Evolutionary conservation across 1,140 invertebrate genomes (phyloP).

Genomic region (Vollenhovia emeryi): DNA sequence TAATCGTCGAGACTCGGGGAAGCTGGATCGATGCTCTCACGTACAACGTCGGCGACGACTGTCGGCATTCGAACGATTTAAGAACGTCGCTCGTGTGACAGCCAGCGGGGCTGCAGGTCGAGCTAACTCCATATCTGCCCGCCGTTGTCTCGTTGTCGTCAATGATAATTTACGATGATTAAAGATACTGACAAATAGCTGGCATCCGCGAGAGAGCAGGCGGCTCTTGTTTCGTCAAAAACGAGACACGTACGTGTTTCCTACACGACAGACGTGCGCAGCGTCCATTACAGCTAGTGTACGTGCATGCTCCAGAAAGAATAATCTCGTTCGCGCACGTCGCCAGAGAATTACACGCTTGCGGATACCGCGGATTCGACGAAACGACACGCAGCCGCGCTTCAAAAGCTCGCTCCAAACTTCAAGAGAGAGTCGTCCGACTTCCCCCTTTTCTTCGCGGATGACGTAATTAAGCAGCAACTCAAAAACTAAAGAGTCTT

Average conservation of each 20-base stretch:
- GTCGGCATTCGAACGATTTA: not conserved
- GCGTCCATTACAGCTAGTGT: not conserved
- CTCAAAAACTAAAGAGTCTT: not conserved
- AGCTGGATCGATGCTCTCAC: not conserved
- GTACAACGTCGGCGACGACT: not conserved
- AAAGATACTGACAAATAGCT: not conserved
- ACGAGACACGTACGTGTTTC: not conserved
- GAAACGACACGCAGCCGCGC: not conserved
- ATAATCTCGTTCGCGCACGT: not conserved
- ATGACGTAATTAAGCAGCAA: not conserved
- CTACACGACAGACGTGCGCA: not conserved
- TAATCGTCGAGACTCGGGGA: not conserved
- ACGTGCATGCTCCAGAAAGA: not conserved
- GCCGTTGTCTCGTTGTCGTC: slow-evolving; percentile 6
- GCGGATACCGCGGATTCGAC: not conserved
- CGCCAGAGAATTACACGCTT: not conserved
- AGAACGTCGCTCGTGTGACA: not conserved
- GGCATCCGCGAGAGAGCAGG: not conserved
- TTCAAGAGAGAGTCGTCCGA: not conserved
- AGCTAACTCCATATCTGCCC: not conserved
- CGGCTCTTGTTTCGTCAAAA: not conserved
- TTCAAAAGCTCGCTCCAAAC: not conserved
- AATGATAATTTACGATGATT: slow-evolving; percentile 4
- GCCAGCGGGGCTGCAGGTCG: too few species aligned
- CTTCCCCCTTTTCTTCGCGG: not conserved